Evolutionary conservation across 2,797 vertebrate species (phyloP).

Genomic region (Otolemur crassicaudatus): DNA sequence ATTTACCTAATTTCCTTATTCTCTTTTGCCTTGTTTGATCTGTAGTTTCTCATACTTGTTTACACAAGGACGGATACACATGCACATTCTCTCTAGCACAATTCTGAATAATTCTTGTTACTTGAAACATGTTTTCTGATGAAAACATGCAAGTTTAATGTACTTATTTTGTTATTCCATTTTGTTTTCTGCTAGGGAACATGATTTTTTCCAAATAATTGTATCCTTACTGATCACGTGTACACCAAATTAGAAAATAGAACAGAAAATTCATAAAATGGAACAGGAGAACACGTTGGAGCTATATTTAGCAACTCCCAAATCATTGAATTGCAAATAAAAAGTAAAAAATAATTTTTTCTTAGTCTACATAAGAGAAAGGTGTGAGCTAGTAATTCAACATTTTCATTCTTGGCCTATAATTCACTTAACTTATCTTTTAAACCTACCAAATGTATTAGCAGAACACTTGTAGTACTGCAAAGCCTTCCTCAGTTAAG

Average conservation of each 20-base stretch:
- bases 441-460: neutral
- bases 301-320: neutral
- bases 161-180: conserved; percentile 74
- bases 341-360: conserved; percentile 33
- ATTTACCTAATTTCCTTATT: conserved; percentile 92
- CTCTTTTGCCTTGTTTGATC: conserved; percentile 93
- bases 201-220: conserved; percentile 84
- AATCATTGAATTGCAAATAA: neutral
- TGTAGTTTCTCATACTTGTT: conserved; percentile 93
- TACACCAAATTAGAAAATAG: conserved; percentile 86
- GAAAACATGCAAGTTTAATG: conserved; percentile 71
- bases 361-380: neutral
- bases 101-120: conserved; percentile 66
- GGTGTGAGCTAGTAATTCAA: neutral
- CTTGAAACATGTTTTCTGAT: conserved; percentile 57
- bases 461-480: neutral
- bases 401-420: neutral
- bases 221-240: conserved; percentile 90
- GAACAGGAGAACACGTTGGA: conserved; percentile 39
- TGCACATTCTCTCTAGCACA: neutral
- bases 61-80: conserved; percentile 86
- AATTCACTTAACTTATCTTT: neutral
- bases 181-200: conserved; percentile 82
- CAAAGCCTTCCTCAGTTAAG: neutral
- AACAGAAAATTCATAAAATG: conserved; percentile 36